Evolutionary conservation across 2,888 invertebrate genomes (phyloP).

Genomic region (Euphydryas editha): DNA sequence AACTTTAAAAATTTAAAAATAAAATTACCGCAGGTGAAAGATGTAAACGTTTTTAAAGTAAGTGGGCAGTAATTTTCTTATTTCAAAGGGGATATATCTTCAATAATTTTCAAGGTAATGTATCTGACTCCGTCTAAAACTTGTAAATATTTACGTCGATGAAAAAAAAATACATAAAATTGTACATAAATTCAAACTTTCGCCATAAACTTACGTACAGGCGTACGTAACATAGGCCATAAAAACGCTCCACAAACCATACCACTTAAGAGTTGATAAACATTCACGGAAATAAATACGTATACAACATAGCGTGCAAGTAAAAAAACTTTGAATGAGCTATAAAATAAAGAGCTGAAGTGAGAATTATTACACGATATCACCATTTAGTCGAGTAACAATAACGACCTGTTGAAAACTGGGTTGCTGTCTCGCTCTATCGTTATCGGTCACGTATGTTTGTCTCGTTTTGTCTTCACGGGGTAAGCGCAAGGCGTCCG

Average conservation of each 20-base stretch:
- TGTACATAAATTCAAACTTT: not conserved
- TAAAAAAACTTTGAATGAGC: conserved; percentile 35
- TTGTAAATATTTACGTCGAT: no score
- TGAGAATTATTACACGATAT: conserved; percentile 73
- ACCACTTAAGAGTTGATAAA: conserved; percentile 17
- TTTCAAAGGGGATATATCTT: no score
- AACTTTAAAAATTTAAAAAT: not conserved
- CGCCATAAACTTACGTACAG: not conserved
- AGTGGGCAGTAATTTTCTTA: no score
- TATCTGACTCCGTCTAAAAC: no score
- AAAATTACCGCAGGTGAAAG: no score
- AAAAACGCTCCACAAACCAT: conserved; percentile 12
- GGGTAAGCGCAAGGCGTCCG: conserved; percentile 66
- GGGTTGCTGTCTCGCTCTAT: conserved; percentile 64
- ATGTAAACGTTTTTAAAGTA: no score
- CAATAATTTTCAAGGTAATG: no score
- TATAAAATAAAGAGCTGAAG: conserved; percentile 50
- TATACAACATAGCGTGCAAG: conserved; percentile 19
- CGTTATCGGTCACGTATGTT: conserved; percentile 55
- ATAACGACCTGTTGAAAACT: conserved; percentile 82
- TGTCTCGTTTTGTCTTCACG: conserved; percentile 58
- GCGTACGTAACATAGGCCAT: not conserved
- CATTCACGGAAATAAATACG: conserved; percentile 24
- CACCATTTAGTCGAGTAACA: conserved; percentile 76
- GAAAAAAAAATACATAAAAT: not conserved